Evolutionary conservation across 2,113 vertebrate species (phyloP).

Genomic region (Coptodon bakossiorum): DNA sequence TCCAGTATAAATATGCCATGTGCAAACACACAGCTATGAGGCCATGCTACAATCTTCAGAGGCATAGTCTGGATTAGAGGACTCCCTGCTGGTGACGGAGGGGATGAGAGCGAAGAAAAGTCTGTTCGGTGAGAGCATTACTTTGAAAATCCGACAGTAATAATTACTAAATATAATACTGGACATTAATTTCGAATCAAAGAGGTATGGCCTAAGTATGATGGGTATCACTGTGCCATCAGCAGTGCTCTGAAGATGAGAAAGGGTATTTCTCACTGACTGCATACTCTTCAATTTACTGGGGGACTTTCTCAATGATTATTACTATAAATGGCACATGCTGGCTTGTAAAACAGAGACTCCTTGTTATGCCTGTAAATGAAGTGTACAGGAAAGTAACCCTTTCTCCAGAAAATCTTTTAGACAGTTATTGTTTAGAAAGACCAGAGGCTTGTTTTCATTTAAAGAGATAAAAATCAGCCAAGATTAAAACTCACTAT

Average conservation of each 20-base stretch:
- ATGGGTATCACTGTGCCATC: neutral
- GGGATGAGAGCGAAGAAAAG: neutral
- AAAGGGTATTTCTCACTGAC: neutral
- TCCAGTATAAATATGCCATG: neutral
- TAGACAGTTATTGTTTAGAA: neutral
- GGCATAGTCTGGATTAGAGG: slow-evolving; percentile 34
- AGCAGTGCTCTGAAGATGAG: neutral
- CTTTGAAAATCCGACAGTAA: neutral
- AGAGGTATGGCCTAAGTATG: neutral
- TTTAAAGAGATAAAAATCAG: neutral
- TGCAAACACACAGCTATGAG: slow-evolving; percentile 12
- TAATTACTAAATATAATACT: neutral
- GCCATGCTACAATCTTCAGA: neutral
- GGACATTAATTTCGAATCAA: neutral
- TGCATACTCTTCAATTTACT: neutral
- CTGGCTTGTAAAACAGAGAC: neutral
- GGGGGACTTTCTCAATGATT: neutral
- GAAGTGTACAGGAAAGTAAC: neutral
- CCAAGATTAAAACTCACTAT: neutral
- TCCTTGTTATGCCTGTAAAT: neutral
- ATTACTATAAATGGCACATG: neutral
- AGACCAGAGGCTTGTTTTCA: neutral
- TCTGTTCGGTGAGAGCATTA: neutral
- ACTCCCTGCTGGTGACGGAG: slow-evolving; percentile 45
- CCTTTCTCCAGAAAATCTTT: neutral